These are phyloP conservation scores for Formica aserva DNA, from an alignment of 2,888 invertebrate species.

Conservation along the genomic window DNA sequence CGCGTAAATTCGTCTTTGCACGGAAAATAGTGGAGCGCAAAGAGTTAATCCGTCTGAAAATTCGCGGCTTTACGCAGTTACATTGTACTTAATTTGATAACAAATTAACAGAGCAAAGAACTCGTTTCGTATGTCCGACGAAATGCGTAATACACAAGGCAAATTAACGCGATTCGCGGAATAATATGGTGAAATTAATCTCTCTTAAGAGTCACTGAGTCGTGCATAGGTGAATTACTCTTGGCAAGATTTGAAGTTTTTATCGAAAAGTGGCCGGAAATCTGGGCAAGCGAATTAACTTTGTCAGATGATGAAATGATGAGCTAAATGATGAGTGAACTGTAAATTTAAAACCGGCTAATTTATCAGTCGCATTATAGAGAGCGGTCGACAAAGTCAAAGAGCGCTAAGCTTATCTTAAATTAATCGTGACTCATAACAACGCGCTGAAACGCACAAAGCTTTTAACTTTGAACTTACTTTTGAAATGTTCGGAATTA, in stretches of 20 bases:
- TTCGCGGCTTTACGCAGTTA: constrained; percentile 29
- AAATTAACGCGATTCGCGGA: constrained; percentile 40
- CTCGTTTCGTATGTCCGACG: constrained; percentile 30
- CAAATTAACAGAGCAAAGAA: constrained; percentile 34
- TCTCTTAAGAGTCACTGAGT: constrained; percentile 48
- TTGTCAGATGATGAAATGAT: constrained; percentile 18
- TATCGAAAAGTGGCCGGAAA: constrained; percentile 24
- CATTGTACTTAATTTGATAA: constrained; percentile 33
- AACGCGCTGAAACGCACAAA: constrained; percentile 6
- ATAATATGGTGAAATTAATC: constrained; percentile 43
- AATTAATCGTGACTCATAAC: constrained; percentile 43
- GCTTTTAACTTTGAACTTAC: neutral
- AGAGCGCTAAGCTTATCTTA: constrained; percentile 40
- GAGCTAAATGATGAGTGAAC: constrained; percentile 46
- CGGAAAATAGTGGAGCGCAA: neutral
- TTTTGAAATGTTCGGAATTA: constrained; percentile 7
- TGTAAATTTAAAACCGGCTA: constrained; percentile 46
- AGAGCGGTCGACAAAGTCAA: constrained; percentile 29
- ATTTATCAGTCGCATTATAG: constrained; percentile 42
- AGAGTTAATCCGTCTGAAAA: constrained; percentile 44
- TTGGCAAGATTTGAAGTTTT: constrained; percentile 40
- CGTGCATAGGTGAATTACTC: constrained; percentile 44
- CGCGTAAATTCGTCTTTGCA: constrained; percentile 19
- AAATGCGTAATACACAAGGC: constrained; percentile 32
- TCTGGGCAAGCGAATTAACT: constrained; percentile 31